These are phyloP conservation scores for Cavia aperea DNA, from an alignment of 2,113 vertebrate species.

Conservation along the genomic window DNA sequence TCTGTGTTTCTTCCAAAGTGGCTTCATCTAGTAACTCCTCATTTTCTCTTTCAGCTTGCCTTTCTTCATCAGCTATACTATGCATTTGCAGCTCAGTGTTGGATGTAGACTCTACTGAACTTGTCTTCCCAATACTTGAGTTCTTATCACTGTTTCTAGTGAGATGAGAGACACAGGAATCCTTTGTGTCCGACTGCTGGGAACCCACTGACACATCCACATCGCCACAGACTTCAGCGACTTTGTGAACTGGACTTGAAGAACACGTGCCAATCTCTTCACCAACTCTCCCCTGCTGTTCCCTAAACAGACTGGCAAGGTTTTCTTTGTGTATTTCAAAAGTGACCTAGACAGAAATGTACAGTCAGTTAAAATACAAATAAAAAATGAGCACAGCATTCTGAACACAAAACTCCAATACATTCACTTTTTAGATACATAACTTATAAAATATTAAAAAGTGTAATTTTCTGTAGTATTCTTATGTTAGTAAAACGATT, in stretches of 20 bases:
- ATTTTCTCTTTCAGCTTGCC: constrained; percentile 55
- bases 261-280: constrained; percentile 58
- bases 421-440: constrained; percentile 30
- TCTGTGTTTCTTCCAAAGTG: constrained; percentile 39
- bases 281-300: constrained; percentile 85
- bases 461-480: not conserved
- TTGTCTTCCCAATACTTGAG: constrained; percentile 61
- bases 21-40: constrained; percentile 36
- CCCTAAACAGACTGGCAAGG: constrained; percentile 85
- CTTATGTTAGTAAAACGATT: constrained; percentile 23
- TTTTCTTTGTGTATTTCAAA: constrained; percentile 96
- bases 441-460: not conserved
- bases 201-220: constrained; percentile 61
- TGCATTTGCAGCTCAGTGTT: constrained; percentile 51
- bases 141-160: constrained; percentile 37
- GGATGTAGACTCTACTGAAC: constrained; percentile 73
- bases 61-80: constrained; percentile 38
- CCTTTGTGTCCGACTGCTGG: constrained; percentile 66
- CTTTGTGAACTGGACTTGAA: constrained; percentile 74
- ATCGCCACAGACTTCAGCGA: constrained; percentile 78
- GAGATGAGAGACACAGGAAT: constrained; percentile 28
- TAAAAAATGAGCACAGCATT: not conserved
- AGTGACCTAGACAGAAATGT: constrained; percentile 83
- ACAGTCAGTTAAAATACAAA: constrained; percentile 34
- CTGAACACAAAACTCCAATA: constrained; percentile 14